These are phyloP conservation scores for Cliona cf. orientalis DNA, from an alignment of 37 sponge, comb jelly and placozoan genomes.

Conservation along the genomic window DNA sequence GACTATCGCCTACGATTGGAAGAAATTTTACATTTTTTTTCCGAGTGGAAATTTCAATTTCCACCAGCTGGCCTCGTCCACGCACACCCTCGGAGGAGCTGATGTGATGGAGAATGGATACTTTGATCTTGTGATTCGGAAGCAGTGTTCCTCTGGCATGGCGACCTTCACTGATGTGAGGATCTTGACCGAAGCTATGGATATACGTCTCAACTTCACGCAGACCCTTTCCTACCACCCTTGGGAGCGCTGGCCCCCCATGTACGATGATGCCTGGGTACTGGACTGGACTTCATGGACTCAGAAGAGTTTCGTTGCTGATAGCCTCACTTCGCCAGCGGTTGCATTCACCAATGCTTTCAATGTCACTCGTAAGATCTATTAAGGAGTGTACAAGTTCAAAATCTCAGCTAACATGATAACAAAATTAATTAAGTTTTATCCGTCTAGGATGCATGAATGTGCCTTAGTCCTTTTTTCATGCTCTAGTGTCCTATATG, in stretches of 20 bases:
- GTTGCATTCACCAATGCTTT: constrained; percentile 46
- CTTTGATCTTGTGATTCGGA: constrained; percentile 38
- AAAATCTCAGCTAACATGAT: neutral
- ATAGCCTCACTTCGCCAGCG: constrained; percentile 15
- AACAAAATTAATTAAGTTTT: too few relatives aligned
- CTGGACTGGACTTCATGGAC: neutral
- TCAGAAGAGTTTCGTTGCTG: too few relatives aligned
- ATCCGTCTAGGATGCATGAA: too few relatives aligned
- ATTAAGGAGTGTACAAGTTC: too few relatives aligned
- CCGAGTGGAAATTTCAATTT: constrained; percentile 15
- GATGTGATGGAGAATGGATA: constrained; percentile 43
- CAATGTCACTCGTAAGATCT: constrained; percentile 56
- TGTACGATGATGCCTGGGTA: constrained; percentile 23
- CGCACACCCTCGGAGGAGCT: constrained; percentile 31
- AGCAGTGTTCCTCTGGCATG: constrained; percentile 14
- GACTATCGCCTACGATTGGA: constrained; percentile 42
- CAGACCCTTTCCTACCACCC: constrained; percentile 51
- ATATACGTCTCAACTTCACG: constrained; percentile 59
- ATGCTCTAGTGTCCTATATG: too few relatives aligned
- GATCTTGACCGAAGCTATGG: constrained; percentile 27
- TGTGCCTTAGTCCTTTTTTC: too few relatives aligned
- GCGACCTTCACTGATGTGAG: constrained; percentile 57
- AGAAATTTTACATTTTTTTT: constrained; percentile 8
- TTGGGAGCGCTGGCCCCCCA: constrained; percentile 53
- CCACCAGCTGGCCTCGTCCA: constrained; percentile 13